A percentile compares a stretch with the other conserved stretches of the same genome.
Evolutionary conservation across 2,113 vertebrate species (phyloP).

Genomic region (Istiophorus platypterus): DNA sequence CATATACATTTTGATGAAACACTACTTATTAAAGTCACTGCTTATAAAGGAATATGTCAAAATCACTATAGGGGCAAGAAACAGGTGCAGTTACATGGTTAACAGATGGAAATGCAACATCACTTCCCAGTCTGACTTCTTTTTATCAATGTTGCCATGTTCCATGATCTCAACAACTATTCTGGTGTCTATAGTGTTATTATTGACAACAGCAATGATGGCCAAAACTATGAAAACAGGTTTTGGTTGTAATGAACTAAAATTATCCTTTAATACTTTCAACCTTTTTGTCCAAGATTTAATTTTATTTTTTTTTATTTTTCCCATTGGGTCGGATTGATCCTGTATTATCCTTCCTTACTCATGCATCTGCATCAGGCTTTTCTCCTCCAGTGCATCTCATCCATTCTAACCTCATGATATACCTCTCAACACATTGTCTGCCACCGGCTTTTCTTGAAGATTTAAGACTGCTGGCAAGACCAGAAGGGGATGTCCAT

Average conservation of each 20-base stretch:
- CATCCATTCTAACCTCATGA: slow-evolving; percentile 34
- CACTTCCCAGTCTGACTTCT: not conserved
- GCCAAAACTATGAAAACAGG: not conserved
- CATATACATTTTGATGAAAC: not conserved
- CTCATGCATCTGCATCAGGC: slow-evolving; percentile 9
- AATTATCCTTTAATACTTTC: not conserved
- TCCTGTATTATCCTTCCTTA: slow-evolving; percentile 35
- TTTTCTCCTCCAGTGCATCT: slow-evolving; percentile 17
- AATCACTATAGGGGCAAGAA: not conserved
- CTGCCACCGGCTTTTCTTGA: slow-evolving; percentile 31
- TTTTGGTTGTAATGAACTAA: not conserved
- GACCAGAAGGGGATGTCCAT: slow-evolving; percentile 33
- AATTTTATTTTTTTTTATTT: not conserved
- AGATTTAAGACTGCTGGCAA: slow-evolving; percentile 52
- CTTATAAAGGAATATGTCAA: not conserved
- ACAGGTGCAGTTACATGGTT: not conserved
- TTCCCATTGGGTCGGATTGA: not conserved
- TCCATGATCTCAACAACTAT: not conserved
- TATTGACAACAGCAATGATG: not conserved
- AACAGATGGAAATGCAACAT: not conserved
- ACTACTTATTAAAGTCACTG: not conserved
- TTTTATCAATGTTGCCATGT: not conserved
- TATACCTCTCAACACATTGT: slow-evolving; percentile 19
- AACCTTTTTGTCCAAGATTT: not conserved
- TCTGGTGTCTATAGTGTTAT: not conserved